Base-by-base conservation (phyloP, 2,797 vertebrate species). In the Tragopan temminckii region DNA sequence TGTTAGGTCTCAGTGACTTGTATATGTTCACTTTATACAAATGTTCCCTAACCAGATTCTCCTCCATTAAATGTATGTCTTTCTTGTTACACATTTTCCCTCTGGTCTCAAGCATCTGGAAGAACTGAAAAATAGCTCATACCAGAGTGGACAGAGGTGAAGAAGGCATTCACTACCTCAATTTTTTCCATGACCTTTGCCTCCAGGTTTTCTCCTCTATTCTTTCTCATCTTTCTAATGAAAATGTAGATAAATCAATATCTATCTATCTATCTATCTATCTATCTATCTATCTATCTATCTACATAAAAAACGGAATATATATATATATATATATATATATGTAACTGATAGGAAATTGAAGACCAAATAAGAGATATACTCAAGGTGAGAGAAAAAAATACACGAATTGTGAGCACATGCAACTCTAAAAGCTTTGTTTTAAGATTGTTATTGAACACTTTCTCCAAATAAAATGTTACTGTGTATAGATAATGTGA, bases 341-440 rank as follows among this genome's bases (percentile, higher is more conserved):
- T 58, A 23, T 3, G 61, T 31, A 61, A 88, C 43, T 10, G 5
- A 4, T 2, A 27, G 23, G 33, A 74, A 95, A 85, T 88, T 35
- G 3, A 13, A 72, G n/a, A 80, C 8, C 0, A 10, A 57, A 9
- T 58, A 68, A 40, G 8, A 53, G 6, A 48, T 1, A 1, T 8
- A 53, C 8, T 55, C 42, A 79, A 76, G 21, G 8, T 46, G 45
- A 79, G 27, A 66, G 55, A 8, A 59, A 93, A 89, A 84, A 17
- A 5, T 21, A 9, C 77, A 29, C 9, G 10, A 50, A 40, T 48
- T 57, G 1, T 72, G 24, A 58, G 17, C 70, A 66, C 15, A 72
- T 33, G 29, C 35, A 24, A 81, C 38, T 66, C 5, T 35, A 63
- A 58, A 12, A 74, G 7, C 8, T 45, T 13, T 15, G 71, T 25